Conservation (phyloP, 1,140 invertebrate species). For the Gryllus bimaculatus region DNA sequence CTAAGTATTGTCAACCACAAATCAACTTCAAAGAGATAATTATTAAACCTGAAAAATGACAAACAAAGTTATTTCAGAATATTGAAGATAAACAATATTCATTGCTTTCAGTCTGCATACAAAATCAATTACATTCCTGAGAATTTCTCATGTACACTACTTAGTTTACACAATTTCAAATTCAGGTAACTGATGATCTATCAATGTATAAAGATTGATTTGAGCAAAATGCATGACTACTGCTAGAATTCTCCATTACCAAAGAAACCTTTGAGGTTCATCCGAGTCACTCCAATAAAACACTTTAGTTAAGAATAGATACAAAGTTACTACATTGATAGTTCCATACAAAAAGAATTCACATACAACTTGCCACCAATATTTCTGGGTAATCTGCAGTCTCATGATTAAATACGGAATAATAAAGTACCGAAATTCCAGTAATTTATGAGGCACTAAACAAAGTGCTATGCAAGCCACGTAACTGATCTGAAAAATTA, state of each 20-base stretch:
- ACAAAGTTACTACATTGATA: conserved; percentile 69
- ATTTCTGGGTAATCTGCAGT: conserved; percentile 50
- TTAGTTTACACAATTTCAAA: too few relatives aligned
- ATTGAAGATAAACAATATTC: too few relatives aligned
- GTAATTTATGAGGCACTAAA: conserved; percentile 70
- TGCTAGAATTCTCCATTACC: conserved; percentile 47
- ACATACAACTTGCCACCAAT: conserved; percentile 42
- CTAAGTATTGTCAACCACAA: too few relatives aligned
- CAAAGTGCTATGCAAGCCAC: conserved; percentile 47
- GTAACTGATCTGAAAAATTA: conserved; percentile 57
- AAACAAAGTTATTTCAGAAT: too few relatives aligned
- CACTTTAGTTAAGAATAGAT: conserved; percentile 72
- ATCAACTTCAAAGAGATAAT: too few relatives aligned
- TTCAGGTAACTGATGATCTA: too few relatives aligned
- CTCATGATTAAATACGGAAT: conserved; percentile 81
- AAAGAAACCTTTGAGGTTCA: conserved; percentile 81
- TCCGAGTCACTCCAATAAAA: conserved; percentile 72
- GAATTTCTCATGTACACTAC: too few relatives aligned
- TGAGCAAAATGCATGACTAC: not conserved
- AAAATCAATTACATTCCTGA: too few relatives aligned
- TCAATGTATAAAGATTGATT: not conserved
- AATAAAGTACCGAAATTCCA: conserved; percentile 93
- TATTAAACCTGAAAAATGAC: too few relatives aligned
- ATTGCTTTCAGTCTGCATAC: too few relatives aligned
- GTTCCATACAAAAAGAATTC: conserved; percentile 62